These are phyloP conservation scores for Aelia acuminata DNA, from an alignment of 2,888 invertebrate genomes.

Conservation along the genomic window DNA sequence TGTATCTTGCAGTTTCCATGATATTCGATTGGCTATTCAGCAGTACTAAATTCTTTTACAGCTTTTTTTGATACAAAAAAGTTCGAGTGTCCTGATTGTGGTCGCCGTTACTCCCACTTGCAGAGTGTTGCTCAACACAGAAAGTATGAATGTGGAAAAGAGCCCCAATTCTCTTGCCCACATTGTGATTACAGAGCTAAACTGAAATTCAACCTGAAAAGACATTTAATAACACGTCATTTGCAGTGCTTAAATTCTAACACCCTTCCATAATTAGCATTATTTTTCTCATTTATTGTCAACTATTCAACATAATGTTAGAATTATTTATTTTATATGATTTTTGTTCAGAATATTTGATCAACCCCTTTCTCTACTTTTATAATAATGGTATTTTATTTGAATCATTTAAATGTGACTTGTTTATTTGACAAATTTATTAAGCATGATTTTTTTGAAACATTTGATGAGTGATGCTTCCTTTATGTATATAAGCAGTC, in stretches of 20 bases:
- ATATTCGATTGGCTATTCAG: neutral
- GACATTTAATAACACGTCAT: slow-evolving; percentile 62
- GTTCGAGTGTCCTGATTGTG: slow-evolving; percentile 43
- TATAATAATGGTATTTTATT: neutral
- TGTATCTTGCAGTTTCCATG: neutral
- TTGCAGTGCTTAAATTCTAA: slow-evolving; percentile 31
- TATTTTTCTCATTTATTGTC: neutral
- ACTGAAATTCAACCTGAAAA: slow-evolving; percentile 64
- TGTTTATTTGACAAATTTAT: neutral
- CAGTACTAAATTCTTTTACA: slow-evolving; percentile 20
- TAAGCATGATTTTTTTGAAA: neutral
- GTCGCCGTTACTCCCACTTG: slow-evolving; percentile 46
- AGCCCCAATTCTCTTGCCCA: slow-evolving; percentile 64
- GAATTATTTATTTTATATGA: neutral
- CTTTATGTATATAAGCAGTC: too few species aligned
- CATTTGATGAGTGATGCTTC: neutral
- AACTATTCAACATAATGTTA: neutral
- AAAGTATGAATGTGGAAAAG: slow-evolving; percentile 66
- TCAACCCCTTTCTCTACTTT: neutral
- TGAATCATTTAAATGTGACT: neutral
- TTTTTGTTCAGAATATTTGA: neutral
- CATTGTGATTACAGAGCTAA: slow-evolving; percentile 65
- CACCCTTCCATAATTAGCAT: neutral
- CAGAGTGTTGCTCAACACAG: slow-evolving; percentile 62
- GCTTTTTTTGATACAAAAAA: slow-evolving; percentile 33